Evolutionary conservation across 2,888 invertebrate species (phyloP).

Genomic region (Drosophila emarginata): DNA sequence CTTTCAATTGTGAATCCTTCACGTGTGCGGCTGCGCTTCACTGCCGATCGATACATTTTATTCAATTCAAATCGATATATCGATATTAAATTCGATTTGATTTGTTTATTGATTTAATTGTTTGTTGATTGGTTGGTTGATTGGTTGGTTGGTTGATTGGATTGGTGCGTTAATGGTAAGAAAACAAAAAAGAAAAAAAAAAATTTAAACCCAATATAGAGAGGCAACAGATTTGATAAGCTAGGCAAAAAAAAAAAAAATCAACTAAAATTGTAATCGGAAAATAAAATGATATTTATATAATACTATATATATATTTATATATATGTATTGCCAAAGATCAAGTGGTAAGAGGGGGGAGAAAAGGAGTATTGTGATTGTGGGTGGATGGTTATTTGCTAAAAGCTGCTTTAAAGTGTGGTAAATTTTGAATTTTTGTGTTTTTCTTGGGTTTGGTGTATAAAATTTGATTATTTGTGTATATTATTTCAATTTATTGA

Average conservation of each 20-base stretch:
- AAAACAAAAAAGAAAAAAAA: slow-evolving; percentile 53
- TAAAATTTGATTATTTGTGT: neutral
- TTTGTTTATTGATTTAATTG: slow-evolving; percentile 37
- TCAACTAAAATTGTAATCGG: too few species aligned
- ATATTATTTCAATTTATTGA: neutral
- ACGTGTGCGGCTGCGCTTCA: slow-evolving; percentile 90
- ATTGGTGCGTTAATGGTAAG: slow-evolving; percentile 70
- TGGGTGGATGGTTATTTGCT: neutral
- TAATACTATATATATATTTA: slow-evolving; percentile 12
- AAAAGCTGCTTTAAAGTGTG: neutral
- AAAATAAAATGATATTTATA: too few species aligned
- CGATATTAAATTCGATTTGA: slow-evolving; percentile 20
- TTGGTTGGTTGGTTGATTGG: slow-evolving; percentile 47
- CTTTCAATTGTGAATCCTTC: slow-evolving; percentile 87
- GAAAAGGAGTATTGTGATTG: neutral
- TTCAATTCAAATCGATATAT: too few species aligned
- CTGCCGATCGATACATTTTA: slow-evolving; percentile 80
- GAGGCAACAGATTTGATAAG: slow-evolving; percentile 55
- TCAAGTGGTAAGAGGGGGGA: neutral
- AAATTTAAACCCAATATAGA: slow-evolving; percentile 47
- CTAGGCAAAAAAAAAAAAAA: slow-evolving; percentile 41
- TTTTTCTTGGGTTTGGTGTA: neutral
- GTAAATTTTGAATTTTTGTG: neutral
- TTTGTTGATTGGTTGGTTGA: slow-evolving; percentile 32
- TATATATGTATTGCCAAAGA: slow-evolving; percentile 29